Evolutionary conservation across 2,797 vertebrate genomes (phyloP), one percentile per base, ranked within the genome.

Genomic region (Malurus leucopterus): DNA sequence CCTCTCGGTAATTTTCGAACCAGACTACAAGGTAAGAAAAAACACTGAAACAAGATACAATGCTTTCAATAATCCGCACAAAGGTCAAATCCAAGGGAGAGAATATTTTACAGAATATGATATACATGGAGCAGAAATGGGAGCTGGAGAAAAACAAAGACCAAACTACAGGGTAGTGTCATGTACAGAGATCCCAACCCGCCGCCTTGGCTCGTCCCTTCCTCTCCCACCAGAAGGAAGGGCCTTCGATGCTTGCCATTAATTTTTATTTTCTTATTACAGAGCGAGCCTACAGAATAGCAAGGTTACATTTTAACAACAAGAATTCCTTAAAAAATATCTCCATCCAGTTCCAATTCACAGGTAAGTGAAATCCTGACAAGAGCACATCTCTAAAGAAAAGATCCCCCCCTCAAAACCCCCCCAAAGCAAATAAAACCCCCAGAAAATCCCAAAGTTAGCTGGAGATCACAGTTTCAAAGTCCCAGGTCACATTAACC

Each of bases 121-220:
- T 97, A 98, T 98, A 97, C 97, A 98, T 96, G 98, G 97, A 98
- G 98, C 98, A 98, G 98, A 98, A 97, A 97, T 97, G 98, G 98
- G 97, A 97, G 96, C 97, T 86, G 73, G 85, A 94, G 97, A 97
- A 90, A 95, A 95, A 98, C 82, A 90, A 93, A 94, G 90, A 94
- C 83, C 88, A 91, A 98, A 98, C 98, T 98, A 98, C 98, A 96
- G 97, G 95, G 98, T 97, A 96, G 97, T 98, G 97, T 98, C 98
- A 98, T 98, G 98, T 98, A 98, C 98, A 98, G 97, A 98, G 98
- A 98, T 98, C 96, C 97, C 97, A 93, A 92, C 93, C 93, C 69
- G 32, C 92, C 10, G 72, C 86, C 93, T 94, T 58, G 88, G 93
- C 90, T 93, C 79, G 7, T 76, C 92, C 93, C 92, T 93, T 92